phyloP scores from a whole-genome alignment of 2,113 vertebrate species.

The Thunnus thynnus region DNA sequence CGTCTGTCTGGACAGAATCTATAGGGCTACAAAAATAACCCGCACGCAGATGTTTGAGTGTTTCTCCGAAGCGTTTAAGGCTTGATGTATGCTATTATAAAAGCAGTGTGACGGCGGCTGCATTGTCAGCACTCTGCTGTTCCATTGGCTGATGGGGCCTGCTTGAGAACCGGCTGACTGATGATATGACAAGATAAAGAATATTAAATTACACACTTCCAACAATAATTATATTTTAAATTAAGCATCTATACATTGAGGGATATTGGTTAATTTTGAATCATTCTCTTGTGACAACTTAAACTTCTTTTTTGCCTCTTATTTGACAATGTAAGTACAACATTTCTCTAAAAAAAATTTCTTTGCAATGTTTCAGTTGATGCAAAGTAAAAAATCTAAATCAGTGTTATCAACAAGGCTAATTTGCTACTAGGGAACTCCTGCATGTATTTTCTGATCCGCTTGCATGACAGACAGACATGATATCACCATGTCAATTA shows the following conservation, averaged over 20 bases:
- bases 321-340: not conserved
- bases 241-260: conserved; percentile 50
- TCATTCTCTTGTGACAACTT: conserved; percentile 28
- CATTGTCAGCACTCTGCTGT: conserved; percentile 76
- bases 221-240: conserved; percentile 70
- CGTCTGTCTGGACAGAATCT: conserved; percentile 71
- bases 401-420: not conserved
- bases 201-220: conserved; percentile 66
- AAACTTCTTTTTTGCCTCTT: not conserved
- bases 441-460: conserved; percentile 25
- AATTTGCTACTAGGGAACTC: not conserved
- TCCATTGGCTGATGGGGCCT: conserved; percentile 60
- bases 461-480: conserved; percentile 26
- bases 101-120: conserved; percentile 73
- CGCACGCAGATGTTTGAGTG: conserved; percentile 72
- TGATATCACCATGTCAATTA: conserved; percentile 23
- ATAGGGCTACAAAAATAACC: conserved; percentile 77
- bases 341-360: not conserved
- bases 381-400: conserved; percentile 16
- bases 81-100: conserved; percentile 83
- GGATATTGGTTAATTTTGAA: conserved; percentile 51
- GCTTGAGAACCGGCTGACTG: conserved; percentile 54
- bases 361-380: not conserved
- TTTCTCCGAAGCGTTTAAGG: conserved; percentile 79
- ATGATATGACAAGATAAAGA: conserved; percentile 75